Evolutionary conservation across 2,888 invertebrate genomes (phyloP).

Genomic region (Mesoligia furuncula): DNA sequence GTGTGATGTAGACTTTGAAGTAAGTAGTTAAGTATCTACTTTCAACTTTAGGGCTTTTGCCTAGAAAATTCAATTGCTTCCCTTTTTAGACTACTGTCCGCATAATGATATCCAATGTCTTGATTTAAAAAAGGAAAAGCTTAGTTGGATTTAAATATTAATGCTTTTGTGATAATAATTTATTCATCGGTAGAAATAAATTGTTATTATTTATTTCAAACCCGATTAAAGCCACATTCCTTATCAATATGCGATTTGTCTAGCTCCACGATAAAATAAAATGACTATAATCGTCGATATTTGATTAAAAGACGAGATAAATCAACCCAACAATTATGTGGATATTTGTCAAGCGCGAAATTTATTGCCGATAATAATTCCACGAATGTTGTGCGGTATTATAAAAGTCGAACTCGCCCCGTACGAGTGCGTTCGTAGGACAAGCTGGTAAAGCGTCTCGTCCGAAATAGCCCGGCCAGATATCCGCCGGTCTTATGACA

Average conservation of each 20-base stretch:
- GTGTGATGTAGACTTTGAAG: neutral
- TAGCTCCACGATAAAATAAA: constrained; percentile 54
- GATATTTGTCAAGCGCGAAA: constrained; percentile 65
- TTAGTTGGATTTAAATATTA: constrained; percentile 18
- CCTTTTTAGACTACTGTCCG: neutral
- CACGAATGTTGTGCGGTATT: constrained; percentile 60
- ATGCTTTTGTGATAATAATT: constrained; percentile 18
- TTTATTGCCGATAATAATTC: constrained; percentile 65
- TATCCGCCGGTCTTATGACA: constrained; percentile 87
- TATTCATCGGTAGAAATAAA: constrained; percentile 12
- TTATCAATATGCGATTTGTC: constrained; percentile 55
- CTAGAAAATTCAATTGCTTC: neutral
- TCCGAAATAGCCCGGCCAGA: constrained; percentile 87
- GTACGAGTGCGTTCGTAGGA: constrained; percentile 59
- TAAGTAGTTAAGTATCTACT: neutral
- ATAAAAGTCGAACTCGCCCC: constrained; percentile 55
- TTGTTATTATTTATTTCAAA: constrained; percentile 46
- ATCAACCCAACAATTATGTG: constrained; percentile 62
- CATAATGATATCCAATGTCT: neutral
- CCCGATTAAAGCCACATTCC: constrained; percentile 46
- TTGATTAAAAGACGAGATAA: constrained; percentile 66
- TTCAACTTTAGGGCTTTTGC: neutral
- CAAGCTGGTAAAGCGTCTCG: constrained; percentile 72
- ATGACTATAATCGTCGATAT: constrained; percentile 63
- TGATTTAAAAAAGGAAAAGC: neutral